phyloP scores from a whole-genome alignment of 1,140 invertebrate genomes.

The Polyergus mexicanus region DNA sequence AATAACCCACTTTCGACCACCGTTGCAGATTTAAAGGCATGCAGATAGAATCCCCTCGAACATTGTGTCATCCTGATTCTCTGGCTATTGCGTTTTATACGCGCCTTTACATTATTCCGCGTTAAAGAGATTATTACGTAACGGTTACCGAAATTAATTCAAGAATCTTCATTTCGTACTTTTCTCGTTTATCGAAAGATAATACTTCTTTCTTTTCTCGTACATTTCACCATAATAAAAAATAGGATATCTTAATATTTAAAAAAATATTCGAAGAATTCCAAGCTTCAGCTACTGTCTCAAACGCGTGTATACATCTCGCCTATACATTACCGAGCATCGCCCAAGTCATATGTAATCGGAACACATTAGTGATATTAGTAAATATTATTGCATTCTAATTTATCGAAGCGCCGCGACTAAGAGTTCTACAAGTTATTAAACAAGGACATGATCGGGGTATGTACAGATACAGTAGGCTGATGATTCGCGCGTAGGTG shows the following conservation, averaged over 20 bases:
- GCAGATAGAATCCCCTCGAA: constrained; percentile 54
- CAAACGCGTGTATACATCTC: neutral
- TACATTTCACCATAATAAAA: no score
- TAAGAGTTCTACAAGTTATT: constrained; percentile 19
- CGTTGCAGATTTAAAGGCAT: constrained; percentile 51
- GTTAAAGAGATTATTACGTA: constrained; percentile 10
- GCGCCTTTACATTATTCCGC: neutral
- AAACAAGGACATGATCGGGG: constrained; percentile 32
- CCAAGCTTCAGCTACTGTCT: neutral
- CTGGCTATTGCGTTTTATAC: neutral
- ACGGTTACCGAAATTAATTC: neutral
- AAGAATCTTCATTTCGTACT: neutral
- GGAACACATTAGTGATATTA: constrained; percentile 17
- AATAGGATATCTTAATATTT: neutral
- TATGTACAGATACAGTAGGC: constrained; percentile 3
- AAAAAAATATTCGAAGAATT: neutral
- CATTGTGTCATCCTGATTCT: constrained; percentile 60
- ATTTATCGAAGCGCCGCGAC: constrained; percentile 19
- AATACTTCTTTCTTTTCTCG: no score
- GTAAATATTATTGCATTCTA: constrained; percentile 12
- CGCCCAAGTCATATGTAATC: neutral
- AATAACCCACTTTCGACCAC: constrained; percentile 74
- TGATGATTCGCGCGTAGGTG: constrained; percentile 25
- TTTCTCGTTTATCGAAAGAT: neutral
- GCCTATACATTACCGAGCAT: neutral